These are phyloP conservation scores for Macrobrachium nipponense DNA, from an alignment of 1,140 invertebrate species.

Conservation along the genomic window DNA sequence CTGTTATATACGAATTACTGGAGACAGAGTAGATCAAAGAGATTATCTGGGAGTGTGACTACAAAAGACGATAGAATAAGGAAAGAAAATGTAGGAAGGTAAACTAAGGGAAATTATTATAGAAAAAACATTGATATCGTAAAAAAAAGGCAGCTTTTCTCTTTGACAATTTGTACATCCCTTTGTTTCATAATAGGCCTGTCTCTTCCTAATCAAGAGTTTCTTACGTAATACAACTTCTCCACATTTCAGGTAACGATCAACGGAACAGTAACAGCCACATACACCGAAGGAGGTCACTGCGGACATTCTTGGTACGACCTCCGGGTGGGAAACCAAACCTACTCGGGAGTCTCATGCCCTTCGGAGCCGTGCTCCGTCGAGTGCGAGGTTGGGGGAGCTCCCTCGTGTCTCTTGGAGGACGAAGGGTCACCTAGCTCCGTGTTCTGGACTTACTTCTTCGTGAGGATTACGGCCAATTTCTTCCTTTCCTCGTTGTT, in stretches of 20 bases:
- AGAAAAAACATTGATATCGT: too few relatives aligned
- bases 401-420: neutral
- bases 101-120: too few relatives aligned
- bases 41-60: too few relatives aligned
- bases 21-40: too few relatives aligned
- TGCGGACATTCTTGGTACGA: constrained; percentile 12
- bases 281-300: neutral
- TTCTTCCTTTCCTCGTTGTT: constrained; percentile 76
- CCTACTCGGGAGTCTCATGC: constrained; percentile 2
- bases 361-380: neutral
- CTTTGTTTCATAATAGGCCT: too few relatives aligned
- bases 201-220: too few relatives aligned
- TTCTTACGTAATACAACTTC: neutral
- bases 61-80: too few relatives aligned
- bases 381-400: neutral
- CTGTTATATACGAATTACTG: too few relatives aligned
- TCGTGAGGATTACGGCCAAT: constrained; percentile 79
- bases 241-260: neutral
- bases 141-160: too few relatives aligned
- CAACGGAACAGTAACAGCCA: neutral
- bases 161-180: too few relatives aligned
- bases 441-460: constrained; percentile 78
- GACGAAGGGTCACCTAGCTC: neutral
- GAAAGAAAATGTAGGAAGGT: too few relatives aligned
- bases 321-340: neutral